Evolutionary conservation across 2,113 vertebrate genomes (phyloP).

Genomic region (Psilopsiagon aymara): DNA sequence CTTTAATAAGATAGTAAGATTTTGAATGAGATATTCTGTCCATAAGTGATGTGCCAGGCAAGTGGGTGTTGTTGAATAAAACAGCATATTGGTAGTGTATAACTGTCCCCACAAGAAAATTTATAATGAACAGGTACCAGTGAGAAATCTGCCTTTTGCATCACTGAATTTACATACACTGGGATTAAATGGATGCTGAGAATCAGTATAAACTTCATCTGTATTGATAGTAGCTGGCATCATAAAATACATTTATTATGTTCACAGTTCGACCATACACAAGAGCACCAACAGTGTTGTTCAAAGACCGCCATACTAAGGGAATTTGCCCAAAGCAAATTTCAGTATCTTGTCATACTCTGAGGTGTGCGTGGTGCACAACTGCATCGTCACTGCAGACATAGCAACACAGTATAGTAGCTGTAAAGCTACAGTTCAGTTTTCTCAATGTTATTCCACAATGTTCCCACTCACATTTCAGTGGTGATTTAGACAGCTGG

Average conservation of each 20-base stretch:
- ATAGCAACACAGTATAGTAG: not conserved
- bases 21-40: not conserved
- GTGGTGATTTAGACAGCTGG: not conserved
- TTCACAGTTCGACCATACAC: not conserved
- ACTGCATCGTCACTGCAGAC: not conserved
- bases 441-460: not conserved
- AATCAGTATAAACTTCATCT: not conserved
- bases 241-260: not conserved
- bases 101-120: not conserved
- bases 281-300: not conserved
- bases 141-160: not conserved
- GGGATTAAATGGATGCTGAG: not conserved
- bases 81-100: not conserved
- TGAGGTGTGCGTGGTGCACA: not conserved
- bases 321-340: not conserved
- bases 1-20: not conserved
- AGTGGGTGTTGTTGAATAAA: not conserved
- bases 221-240: not conserved
- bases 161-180: not conserved
- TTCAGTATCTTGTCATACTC: not conserved
- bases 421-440: not conserved
- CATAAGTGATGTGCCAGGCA: not conserved
- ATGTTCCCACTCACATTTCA: not conserved
- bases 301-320: not conserved
- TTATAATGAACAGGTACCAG: not conserved